Percentiles rank a stretch among this genome's conserved stretches.
Evolutionary conservation across 2,888 invertebrate genomes (phyloP).

Genomic region (Camponotus fellah): DNA sequence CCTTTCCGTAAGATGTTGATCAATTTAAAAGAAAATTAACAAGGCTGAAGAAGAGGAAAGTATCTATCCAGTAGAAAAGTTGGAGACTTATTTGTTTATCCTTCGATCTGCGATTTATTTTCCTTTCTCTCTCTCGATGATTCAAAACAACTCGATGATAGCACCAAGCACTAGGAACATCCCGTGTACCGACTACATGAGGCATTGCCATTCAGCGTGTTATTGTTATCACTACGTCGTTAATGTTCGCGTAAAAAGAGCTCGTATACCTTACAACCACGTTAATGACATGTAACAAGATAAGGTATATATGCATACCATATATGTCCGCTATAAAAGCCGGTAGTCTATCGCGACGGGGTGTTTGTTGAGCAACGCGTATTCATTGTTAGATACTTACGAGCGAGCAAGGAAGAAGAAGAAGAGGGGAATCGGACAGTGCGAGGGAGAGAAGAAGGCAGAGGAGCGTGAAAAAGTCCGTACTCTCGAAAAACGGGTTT

Average conservation of each 20-base stretch:
- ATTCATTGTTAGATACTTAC: conserved; percentile 53
- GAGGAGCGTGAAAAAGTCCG: conserved; percentile 60
- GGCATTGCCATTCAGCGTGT: conserved; percentile 27
- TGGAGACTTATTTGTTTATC: neutral
- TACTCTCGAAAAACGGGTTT: conserved; percentile 75
- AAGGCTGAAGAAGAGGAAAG: neutral
- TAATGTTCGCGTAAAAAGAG: conserved; percentile 46
- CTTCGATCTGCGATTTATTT: neutral
- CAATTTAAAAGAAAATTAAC: neutral
- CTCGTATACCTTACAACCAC: conserved; percentile 34
- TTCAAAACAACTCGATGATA: neutral
- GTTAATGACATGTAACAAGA: conserved; percentile 55
- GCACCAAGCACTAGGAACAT: neutral
- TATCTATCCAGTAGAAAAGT: neutral
- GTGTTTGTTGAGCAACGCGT: conserved; percentile 39
- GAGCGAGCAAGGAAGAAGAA: conserved; percentile 33
- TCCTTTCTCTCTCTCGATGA: neutral
- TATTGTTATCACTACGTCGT: conserved; percentile 42
- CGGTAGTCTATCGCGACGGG: conserved; percentile 50
- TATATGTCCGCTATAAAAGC: conserved; percentile 35
- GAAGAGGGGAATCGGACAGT: conserved; percentile 6
- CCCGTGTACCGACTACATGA: neutral
- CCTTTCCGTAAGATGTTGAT: neutral
- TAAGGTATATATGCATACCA: conserved; percentile 43
- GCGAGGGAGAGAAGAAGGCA: conserved; percentile 31